Evolutionary conservation across 2,888 invertebrate species (phyloP).

Genomic region (Drosophila lutescens): DNA sequence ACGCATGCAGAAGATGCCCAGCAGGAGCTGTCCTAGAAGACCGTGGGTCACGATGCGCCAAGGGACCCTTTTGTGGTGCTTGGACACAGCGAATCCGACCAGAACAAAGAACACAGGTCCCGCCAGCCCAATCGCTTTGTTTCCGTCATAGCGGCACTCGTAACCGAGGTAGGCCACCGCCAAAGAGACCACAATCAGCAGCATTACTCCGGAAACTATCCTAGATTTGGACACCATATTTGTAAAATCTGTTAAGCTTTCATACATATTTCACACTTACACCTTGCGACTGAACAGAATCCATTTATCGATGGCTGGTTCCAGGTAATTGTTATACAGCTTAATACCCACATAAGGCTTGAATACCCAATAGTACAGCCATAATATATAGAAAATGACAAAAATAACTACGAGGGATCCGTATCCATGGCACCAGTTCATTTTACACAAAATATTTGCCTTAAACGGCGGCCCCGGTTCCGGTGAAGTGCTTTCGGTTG

Average conservation of each 20-base stretch:
- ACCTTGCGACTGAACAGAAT: slow-evolving; percentile 42
- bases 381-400: slow-evolving; percentile 39
- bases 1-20: slow-evolving; percentile 93
- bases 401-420: slow-evolving; percentile 34
- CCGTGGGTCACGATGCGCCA: slow-evolving; percentile 93
- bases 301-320: slow-evolving; percentile 42
- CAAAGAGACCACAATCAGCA: slow-evolving; percentile 8
- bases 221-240: slow-evolving; percentile 13
- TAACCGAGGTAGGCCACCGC: background rate
- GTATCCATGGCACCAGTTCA: slow-evolving; percentile 46
- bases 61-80: slow-evolving; percentile 86
- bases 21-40: slow-evolving; percentile 90
- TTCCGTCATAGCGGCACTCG: slow-evolving; percentile 12
- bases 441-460: slow-evolving; percentile 23
- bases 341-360: slow-evolving; percentile 46
- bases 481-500: background rate
- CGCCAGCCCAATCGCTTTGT: slow-evolving; percentile 27
- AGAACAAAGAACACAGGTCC: slow-evolving; percentile 59
- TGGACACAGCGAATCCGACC: slow-evolving; percentile 87
- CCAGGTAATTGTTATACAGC: slow-evolving; percentile 35
- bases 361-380: slow-evolving; percentile 51
- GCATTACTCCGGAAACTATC: slow-evolving; percentile 26
- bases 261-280: slow-evolving; percentile 21
- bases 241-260: background rate
- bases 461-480: background rate